Base-by-base conservation (phyloP, 2,888 invertebrate genomes). In the Archaeoteleia sp. region DNA sequence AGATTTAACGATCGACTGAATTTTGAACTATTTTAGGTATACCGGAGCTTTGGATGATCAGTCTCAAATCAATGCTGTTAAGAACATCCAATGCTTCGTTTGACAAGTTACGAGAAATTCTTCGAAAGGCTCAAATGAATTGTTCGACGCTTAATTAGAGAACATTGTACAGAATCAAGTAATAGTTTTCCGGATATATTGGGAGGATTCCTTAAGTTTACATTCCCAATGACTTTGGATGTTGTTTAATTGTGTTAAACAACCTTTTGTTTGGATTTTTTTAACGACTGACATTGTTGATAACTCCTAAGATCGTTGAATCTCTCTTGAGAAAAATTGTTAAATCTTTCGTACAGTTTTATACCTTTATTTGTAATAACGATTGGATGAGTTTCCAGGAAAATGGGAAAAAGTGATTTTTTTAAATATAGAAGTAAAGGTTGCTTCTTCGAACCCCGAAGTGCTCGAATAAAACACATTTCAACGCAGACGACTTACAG, bases 241-340 rank as follows among this genome's bases (percentile, higher is more conserved):
- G 30, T 61, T 67, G 60, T 67, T 67, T 14, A 54, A 34, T 66
- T 49, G 10, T 30, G 29, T 39, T 53, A 29, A 25, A 39, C 20
- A 5, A 20, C 5, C 9, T 45, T 54, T 40, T 49, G 35, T 60
- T 60, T 49, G 54, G 43, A 9, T 49, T 32, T 46, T 43, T n/a
- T 14, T 15, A 20, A 13, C 40, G 51, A 67, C 49, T 61, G 55
- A 49, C 45, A 54, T 67, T 67, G 45, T 46, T 34, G 5, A 55
- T 55, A 25, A 61, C 40, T 62, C 55, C 46, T 53, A 58, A 62
- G 67, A 67, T 67, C 62, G 67, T 67, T 67, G 67, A 67, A 67
- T 61, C 60, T 55, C 13, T 55, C 9, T 54, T 53, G 54, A 60
- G 43, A 67, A 29, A 67, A 67, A 61, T 67, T 67, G 60, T 67